These are phyloP conservation scores for Cephalopterus ornatus DNA, from an alignment of 2,113 vertebrate species.

Conservation along the genomic window DNA sequence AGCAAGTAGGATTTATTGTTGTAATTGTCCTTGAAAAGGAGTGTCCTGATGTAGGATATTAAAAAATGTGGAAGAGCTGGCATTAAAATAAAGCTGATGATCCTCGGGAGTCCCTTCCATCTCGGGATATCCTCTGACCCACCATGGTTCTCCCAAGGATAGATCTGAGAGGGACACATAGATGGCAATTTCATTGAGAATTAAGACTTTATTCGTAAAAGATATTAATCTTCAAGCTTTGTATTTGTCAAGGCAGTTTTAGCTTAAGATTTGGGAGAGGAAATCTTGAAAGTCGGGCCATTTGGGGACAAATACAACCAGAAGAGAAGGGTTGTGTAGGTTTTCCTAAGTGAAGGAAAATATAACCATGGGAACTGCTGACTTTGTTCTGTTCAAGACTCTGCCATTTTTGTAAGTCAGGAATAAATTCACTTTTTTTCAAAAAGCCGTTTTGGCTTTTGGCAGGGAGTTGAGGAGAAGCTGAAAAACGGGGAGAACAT, in stretches of 20 bases:
- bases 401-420: background rate
- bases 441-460: background rate
- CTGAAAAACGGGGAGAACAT: fast-evolving
- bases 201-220: background rate
- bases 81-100: background rate
- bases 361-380: background rate
- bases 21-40: background rate
- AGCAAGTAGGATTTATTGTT: background rate
- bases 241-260: background rate
- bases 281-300: background rate
- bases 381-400: background rate
- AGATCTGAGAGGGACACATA: background rate
- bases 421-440: background rate
- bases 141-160: background rate
- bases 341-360: background rate
- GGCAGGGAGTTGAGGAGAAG: background rate
- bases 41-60: background rate
- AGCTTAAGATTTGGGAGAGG: background rate
- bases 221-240: background rate
- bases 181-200: background rate
- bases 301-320: background rate
- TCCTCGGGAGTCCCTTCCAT: background rate
- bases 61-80: background rate
- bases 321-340: background rate
- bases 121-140: background rate